Base-by-base conservation (phyloP, 2,888 invertebrate species). In the Pyrrhosoma nymphula region DNA sequence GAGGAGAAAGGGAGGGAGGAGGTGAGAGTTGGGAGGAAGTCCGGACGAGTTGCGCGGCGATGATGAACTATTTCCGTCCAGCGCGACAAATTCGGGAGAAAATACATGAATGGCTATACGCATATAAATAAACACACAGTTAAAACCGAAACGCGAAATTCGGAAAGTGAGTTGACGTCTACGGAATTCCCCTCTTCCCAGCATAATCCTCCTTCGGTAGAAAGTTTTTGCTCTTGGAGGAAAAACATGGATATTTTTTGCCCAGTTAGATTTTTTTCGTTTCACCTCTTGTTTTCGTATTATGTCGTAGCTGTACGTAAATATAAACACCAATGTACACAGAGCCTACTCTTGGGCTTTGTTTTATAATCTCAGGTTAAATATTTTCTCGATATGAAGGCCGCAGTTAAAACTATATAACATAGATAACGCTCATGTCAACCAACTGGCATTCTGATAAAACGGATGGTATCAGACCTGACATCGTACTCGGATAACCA, bases 1-100 rank as follows among this genome's bases (percentile, higher is more conserved):
- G 93, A 35, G 91, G 93, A 35, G 93, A 93, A 47, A 82, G 82
- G 30, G 82, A 35, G 14, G n/a, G 20, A 0, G 82, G 82, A 69
- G 69, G 69, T 69, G n/a, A 82, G 82, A 82, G 82, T 82, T 30
- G 12, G 82, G 35, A 14, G 82, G 18, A 18, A 16, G 82, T 10
- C n/a, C 0, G 69, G 60, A 60, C 4, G 69, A 4, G 69, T 8
- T 23, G 69, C 8, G 26, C 30, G 82, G 35, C 82, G 82, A 35
- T 82, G 82, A 82, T 82, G 16, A 16, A 35, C 82, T 82, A 30
- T 82, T 82, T 82, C 82, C 82, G 35, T 35, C 16, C 16, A 6
- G 69, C 69, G 69, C n/a, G 69, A 35, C 82, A 30, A 16, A 35
- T 82, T 82, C 82, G 82, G 82, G 82, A 16, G 82, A 82, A 82